These are phyloP conservation scores for Agrotis ipsilon DNA, from an alignment of 2,888 invertebrate genomes.

Conservation along the genomic window DNA sequence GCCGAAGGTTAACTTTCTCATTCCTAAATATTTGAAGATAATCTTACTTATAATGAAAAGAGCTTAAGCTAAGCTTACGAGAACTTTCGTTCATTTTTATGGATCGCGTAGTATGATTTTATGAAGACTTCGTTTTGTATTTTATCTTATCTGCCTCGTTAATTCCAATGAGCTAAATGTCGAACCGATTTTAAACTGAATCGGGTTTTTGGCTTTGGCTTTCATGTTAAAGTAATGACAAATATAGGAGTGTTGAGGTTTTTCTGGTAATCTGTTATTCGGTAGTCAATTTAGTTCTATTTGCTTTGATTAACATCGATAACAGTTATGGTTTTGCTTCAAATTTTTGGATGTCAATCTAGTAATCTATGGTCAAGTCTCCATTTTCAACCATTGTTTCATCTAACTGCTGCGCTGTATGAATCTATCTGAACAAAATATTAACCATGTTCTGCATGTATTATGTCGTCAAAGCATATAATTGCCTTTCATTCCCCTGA, in stretches of 20 bases:
- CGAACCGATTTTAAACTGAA: constrained; percentile 12
- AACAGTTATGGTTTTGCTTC: constrained; percentile 1
- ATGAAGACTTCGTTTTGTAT: constrained; percentile 11
- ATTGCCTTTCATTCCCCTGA: neutral
- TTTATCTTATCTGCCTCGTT: neutral
- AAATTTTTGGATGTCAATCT: neutral
- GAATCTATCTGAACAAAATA: neutral
- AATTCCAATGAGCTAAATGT: constrained; percentile 19
- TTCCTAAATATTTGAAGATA: constrained; percentile 26
- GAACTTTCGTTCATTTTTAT: constrained; percentile 10
- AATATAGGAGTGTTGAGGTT: neutral
- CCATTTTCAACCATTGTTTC: neutral
- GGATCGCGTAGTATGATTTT: neutral
- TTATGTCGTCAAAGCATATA: neutral
- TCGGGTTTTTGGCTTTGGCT: neutral
- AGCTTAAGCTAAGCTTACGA: constrained; percentile 13
- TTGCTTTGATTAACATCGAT: constrained; percentile 1
- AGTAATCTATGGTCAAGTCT: neutral
- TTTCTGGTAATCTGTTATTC: constrained; percentile 14
- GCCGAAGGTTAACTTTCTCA: constrained; percentile 29
- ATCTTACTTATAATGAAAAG: constrained; percentile 19
- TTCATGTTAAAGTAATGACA: constrained; percentile 2
- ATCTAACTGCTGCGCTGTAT: neutral
- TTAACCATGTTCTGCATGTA: neutral
- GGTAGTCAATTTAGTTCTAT: constrained; percentile 7